Evolutionary conservation across 2,113 vertebrate genomes (phyloP).

Genomic region (Lepisosteus osseus): DNA sequence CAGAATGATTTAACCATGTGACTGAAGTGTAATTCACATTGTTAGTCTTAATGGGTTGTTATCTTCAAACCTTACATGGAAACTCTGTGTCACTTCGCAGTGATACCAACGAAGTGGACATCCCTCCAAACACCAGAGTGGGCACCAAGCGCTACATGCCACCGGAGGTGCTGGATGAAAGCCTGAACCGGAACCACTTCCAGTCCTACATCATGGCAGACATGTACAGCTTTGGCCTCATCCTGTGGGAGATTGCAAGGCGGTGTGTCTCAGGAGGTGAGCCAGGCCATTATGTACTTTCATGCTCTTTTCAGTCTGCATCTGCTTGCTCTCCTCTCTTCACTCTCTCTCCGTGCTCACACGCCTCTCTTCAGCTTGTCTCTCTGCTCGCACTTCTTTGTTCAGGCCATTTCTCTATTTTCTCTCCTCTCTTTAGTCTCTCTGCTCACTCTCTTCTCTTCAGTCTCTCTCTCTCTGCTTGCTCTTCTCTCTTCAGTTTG

Average conservation of each 20-base stretch:
- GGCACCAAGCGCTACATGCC: slow-evolving; percentile 98
- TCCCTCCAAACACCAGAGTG: slow-evolving; percentile 90
- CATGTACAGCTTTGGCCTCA: slow-evolving; percentile 97
- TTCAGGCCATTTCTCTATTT: background rate
- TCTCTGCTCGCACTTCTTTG: background rate
- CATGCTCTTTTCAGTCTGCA: background rate
- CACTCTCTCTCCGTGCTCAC: too few species aligned
- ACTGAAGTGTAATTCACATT: background rate
- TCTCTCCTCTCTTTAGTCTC: background rate
- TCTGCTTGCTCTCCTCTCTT: too few species aligned
- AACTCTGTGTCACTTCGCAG: slow-evolving; percentile 46
- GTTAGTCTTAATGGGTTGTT: background rate
- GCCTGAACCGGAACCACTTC: slow-evolving; percentile 88
- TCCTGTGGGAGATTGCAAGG: slow-evolving; percentile 92
- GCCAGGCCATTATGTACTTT: background rate
- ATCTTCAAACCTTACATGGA: background rate
- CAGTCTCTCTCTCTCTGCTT: background rate
- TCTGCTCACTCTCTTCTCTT: background rate
- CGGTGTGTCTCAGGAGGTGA: slow-evolving; percentile 93
- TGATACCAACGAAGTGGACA: slow-evolving; percentile 95
- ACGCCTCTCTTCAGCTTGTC: background rate
- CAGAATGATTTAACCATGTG: too few species aligned
- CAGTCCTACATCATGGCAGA: slow-evolving; percentile 98
- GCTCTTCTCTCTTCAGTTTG: background rate
- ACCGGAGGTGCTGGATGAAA: slow-evolving; percentile 94